Evolutionary conservation across 2,113 vertebrate species (phyloP).

Genomic region (Geococcyx californianus): DNA sequence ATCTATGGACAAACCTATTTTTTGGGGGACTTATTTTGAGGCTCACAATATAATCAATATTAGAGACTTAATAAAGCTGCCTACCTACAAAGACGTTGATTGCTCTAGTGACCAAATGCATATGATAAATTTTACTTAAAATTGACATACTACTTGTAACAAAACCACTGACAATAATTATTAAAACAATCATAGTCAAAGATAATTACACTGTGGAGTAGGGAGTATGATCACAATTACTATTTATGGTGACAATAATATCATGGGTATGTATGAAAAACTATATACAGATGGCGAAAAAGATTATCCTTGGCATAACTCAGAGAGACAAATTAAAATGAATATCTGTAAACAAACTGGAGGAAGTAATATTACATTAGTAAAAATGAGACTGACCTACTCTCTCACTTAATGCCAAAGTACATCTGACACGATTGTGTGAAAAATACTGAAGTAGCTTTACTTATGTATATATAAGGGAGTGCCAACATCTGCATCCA

Average conservation of each 20-base stretch:
- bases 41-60: background rate
- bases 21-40: background rate
- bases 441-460: background rate
- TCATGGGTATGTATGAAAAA: background rate
- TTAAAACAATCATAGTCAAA: conserved; percentile 41
- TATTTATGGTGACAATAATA: conserved; percentile 27
- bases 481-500: background rate
- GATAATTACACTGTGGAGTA: conserved; percentile 26
- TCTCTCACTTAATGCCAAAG: background rate
- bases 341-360: background rate
- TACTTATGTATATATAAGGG: background rate
- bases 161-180: conserved; percentile 42
- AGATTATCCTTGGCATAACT: conserved; percentile 13
- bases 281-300: background rate
- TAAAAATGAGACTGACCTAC: background rate
- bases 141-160: conserved; percentile 30
- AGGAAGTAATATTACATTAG: background rate
- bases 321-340: background rate
- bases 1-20: background rate
- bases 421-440: background rate
- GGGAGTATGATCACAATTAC: background rate
- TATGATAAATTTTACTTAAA: conserved; percentile 36
- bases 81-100: background rate
- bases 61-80: background rate
- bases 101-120: background rate